Conservation (phyloP, 2,888 invertebrate species). For the Allophyes oxyacanthae region DNA sequence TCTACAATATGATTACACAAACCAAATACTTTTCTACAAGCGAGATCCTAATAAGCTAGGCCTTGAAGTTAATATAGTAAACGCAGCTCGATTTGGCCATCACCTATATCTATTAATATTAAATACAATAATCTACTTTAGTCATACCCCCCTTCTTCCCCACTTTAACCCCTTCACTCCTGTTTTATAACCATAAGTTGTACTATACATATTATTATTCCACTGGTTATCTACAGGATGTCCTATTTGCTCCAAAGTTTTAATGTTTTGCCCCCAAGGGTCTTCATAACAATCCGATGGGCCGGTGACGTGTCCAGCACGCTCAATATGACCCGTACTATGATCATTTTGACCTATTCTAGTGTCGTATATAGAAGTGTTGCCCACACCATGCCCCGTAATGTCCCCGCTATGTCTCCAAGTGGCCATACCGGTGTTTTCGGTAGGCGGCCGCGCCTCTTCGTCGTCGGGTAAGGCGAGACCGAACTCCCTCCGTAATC, state of each 20-base stretch:
- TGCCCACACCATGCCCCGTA: slow-evolving; percentile 18
- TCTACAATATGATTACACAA: slow-evolving; percentile 34
- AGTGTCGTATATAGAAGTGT: slow-evolving; percentile 2
- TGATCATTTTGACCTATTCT: slow-evolving; percentile 9
- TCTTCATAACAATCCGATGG: slow-evolving; percentile 28
- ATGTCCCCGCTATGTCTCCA: slow-evolving; percentile 41
- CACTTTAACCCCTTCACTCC: slow-evolving; percentile 46
- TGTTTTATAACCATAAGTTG: slow-evolving; percentile 33
- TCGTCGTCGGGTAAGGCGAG: slow-evolving; percentile 92
- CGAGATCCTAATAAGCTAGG: neutral
- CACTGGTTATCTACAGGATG: slow-evolving; percentile 41
- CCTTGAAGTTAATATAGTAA: neutral
- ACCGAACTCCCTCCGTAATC: slow-evolving; percentile 95
- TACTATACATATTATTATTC: slow-evolving; percentile 41
- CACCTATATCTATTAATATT: slow-evolving; percentile 16
- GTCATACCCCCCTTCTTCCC: slow-evolving; percentile 43
- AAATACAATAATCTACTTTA: slow-evolving; percentile 10
- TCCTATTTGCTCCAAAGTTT: slow-evolving; percentile 29
- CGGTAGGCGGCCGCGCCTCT: slow-evolving; percentile 88
- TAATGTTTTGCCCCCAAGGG: slow-evolving; percentile 35
- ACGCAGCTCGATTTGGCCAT: slow-evolving; percentile 7
- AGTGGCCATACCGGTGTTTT: slow-evolving; percentile 60
- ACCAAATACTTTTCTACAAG: slow-evolving; percentile 14
- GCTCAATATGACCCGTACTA: neutral
- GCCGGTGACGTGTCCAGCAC: slow-evolving; percentile 4